phyloP scores from a whole-genome alignment of 2,113 vertebrate genomes.

The Syrrhaptes paradoxus region DNA sequence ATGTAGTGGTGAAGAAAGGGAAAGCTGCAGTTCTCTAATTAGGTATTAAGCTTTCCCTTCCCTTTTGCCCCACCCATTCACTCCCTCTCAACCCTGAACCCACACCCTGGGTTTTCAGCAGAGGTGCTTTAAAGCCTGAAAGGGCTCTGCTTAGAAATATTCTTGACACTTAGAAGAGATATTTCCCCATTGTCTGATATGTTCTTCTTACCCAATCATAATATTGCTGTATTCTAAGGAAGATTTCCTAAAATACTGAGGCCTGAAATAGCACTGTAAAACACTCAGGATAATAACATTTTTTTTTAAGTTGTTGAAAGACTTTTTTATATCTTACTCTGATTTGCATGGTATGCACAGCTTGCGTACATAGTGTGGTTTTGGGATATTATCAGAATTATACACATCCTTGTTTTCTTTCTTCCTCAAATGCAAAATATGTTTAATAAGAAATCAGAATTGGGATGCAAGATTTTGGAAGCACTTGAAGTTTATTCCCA shows the following conservation, averaged over 20 bases:
- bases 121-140: neutral
- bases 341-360: neutral
- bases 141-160: neutral
- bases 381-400: neutral
- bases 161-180: neutral
- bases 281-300: accelerated
- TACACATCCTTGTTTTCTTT: neutral
- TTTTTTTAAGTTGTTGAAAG: accelerated
- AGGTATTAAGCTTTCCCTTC: neutral
- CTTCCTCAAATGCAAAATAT: neutral
- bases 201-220: neutral
- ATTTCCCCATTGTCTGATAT: neutral
- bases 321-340: neutral
- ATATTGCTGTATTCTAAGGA: neutral
- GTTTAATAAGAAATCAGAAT: neutral
- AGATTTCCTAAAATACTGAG: neutral
- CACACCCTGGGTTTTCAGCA: neutral
- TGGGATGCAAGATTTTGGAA: neutral
- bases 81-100: neutral
- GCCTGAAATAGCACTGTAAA: neutral
- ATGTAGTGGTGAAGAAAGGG: neutral
- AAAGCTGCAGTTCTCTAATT: neutral
- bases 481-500: neutral
- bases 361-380: neutral
- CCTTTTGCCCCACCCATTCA: neutral